These are phyloP conservation scores for Diplolepis rosae DNA, from an alignment of 2,888 invertebrate species.

Conservation along the genomic window DNA sequence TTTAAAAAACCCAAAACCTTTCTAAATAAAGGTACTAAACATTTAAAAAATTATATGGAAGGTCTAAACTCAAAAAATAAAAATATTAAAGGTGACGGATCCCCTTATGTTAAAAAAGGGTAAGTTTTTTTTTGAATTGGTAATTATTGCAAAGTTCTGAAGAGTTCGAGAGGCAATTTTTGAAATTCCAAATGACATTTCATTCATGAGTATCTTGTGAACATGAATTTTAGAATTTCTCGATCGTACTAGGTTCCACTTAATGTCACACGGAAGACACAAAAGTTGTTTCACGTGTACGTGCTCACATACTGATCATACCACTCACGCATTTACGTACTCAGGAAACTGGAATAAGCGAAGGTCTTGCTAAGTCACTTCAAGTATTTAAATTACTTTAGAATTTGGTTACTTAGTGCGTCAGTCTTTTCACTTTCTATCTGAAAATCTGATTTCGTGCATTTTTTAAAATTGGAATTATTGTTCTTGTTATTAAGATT, in stretches of 20 bases:
- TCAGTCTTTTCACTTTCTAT: slow-evolving; percentile 23
- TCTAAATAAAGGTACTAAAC: too few relatives aligned
- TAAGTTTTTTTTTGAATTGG: too few relatives aligned
- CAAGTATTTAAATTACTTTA: slow-evolving; percentile 28
- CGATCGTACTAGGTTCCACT: slow-evolving; percentile 9
- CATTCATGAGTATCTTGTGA: neutral
- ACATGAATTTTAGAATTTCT: slow-evolving; percentile 26
- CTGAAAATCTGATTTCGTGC: neutral
- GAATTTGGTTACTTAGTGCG: slow-evolving; percentile 21
- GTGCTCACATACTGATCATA: slow-evolving; percentile 31
- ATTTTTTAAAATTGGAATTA: too few relatives aligned
- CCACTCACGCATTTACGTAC: slow-evolving; percentile 26
- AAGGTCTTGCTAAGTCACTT: slow-evolving; percentile 19
- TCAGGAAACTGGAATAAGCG: slow-evolving; percentile 27
- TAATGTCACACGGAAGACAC: slow-evolving; percentile 10
- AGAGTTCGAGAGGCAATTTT: too few relatives aligned
- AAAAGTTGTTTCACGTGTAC: slow-evolving; percentile 25
- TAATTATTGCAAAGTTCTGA: too few relatives aligned
- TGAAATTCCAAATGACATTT: neutral
- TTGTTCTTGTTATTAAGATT: too few relatives aligned
- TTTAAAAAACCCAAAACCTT: too few relatives aligned
- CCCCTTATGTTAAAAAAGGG: too few relatives aligned
- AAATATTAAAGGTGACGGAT: too few relatives aligned
- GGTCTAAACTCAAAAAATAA: too few relatives aligned
- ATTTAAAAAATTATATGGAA: too few relatives aligned